Conservation (phyloP, 2,888 invertebrate genomes). For the Apantesis nais region DNA sequence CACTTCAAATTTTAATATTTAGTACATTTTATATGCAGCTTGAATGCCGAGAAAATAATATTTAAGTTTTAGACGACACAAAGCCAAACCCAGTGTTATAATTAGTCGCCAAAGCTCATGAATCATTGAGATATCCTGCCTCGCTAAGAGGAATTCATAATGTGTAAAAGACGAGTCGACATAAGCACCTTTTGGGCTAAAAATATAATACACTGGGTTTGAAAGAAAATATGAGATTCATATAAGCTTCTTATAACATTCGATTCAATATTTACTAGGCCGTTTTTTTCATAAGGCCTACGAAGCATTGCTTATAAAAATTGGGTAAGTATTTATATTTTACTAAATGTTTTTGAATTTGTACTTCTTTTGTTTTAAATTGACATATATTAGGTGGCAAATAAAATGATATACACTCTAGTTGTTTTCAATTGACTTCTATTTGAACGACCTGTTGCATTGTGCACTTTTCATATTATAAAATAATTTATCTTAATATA, state of each 20-base stretch:
- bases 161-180: slow-evolving; percentile 35
- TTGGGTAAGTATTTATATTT: not conserved
- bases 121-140: slow-evolving; percentile 63
- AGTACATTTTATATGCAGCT: not conserved
- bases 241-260: not conserved
- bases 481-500: slow-evolving; percentile 29
- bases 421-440: not conserved
- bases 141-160: slow-evolving; percentile 49
- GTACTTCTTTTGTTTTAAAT: too few species aligned
- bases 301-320: not conserved
- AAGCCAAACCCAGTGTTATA: slow-evolving; percentile 54
- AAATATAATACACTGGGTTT: slow-evolving; percentile 32
- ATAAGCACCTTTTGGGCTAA: slow-evolving; percentile 32
- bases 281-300: not conserved
- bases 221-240: slow-evolving; percentile 4
- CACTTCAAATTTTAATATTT: not conserved
- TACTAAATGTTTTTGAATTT: too few species aligned
- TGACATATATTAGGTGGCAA: too few species aligned
- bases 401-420: too few species aligned
- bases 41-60: slow-evolving; percentile 33
- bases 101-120: slow-evolving; percentile 65
- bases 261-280: not conserved
- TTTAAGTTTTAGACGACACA: slow-evolving; percentile 39
- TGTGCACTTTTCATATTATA: not conserved
- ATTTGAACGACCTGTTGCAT: not conserved